phyloP scores from a whole-genome alignment of 2,888 invertebrate genomes.

The Macropis europaea region DNA sequence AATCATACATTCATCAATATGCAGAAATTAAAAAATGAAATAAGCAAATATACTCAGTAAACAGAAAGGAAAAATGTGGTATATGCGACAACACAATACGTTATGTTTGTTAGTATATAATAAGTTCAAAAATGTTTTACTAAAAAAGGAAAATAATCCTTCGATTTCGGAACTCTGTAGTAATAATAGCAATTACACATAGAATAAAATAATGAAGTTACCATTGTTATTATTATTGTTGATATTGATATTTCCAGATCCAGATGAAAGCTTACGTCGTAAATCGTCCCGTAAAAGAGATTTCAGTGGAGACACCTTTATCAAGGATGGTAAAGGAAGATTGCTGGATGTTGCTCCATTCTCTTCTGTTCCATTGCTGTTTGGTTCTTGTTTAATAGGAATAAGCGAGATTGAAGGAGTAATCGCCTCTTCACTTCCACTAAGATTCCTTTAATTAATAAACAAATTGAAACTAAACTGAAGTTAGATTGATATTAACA shows the following conservation, averaged over 20 bases:
- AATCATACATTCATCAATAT: too few species aligned
- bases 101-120: too few species aligned
- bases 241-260: constrained; percentile 66
- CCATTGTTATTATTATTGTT: constrained; percentile 57
- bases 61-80: too few species aligned
- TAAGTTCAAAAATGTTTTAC: too few species aligned
- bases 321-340: constrained; percentile 85
- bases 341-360: constrained; percentile 84
- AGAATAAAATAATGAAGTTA: constrained; percentile 3
- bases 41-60: too few species aligned
- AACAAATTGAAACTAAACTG: neutral
- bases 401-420: constrained; percentile 93
- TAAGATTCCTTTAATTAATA: constrained; percentile 74
- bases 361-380: constrained; percentile 81
- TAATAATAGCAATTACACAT: neutral
- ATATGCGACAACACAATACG: too few species aligned
- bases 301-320: constrained; percentile 92
- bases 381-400: constrained; percentile 87
- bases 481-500: neutral
- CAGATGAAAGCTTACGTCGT: constrained; percentile 88
- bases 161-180: too few species aligned
- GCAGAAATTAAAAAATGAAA: too few species aligned
- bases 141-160: too few species aligned
- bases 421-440: constrained; percentile 82
- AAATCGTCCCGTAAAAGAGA: constrained; percentile 91